A percentile compares a stretch with the other conserved stretches of the same genome.
phyloP scores from a whole-genome alignment of 2,113 vertebrate species.

The Notothenia coriiceps region DNA sequence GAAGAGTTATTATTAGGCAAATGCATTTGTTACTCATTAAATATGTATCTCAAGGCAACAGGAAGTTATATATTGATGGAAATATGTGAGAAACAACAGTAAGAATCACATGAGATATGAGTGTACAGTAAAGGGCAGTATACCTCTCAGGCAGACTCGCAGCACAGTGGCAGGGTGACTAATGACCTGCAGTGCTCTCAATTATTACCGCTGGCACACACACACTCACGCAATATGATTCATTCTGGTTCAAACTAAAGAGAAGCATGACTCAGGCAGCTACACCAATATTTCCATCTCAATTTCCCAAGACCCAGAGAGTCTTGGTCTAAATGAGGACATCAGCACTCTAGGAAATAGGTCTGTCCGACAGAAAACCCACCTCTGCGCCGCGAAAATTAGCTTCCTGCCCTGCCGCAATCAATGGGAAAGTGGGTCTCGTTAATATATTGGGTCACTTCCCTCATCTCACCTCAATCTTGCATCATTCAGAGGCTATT shows the following conservation, averaged over 20 bases:
- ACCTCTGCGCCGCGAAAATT: conserved; percentile 49
- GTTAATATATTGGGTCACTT: conserved; percentile 63
- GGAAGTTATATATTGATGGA: not conserved
- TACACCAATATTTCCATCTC: conserved; percentile 61
- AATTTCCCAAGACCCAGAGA: conserved; percentile 63
- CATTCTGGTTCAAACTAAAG: conserved; percentile 40
- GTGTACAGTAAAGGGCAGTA: conserved; percentile 52
- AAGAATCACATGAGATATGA: conserved; percentile 27
- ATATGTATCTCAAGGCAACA: not conserved
- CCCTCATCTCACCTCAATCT: conserved; percentile 48
- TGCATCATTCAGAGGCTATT: conserved; percentile 29
- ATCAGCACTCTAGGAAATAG: conserved; percentile 71
- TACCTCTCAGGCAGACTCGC: conserved; percentile 50
- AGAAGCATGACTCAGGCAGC: conserved; percentile 60
- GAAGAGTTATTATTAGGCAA: not conserved
- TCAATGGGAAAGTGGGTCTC: conserved; percentile 60
- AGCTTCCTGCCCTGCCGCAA: conserved; percentile 62
- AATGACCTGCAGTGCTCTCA: conserved; percentile 71
- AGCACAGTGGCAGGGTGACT: conserved; percentile 62
- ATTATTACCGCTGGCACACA: conserved; percentile 58
- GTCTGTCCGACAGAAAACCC: conserved; percentile 53
- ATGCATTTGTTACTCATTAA: not conserved
- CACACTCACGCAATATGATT: conserved; percentile 46
- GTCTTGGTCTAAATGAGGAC: conserved; percentile 65
- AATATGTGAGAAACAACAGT: conserved; percentile 4